These are phyloP conservation scores for Hirtodrosophila cameraria DNA, from an alignment of 2,888 invertebrate genomes.

Conservation along the genomic window DNA sequence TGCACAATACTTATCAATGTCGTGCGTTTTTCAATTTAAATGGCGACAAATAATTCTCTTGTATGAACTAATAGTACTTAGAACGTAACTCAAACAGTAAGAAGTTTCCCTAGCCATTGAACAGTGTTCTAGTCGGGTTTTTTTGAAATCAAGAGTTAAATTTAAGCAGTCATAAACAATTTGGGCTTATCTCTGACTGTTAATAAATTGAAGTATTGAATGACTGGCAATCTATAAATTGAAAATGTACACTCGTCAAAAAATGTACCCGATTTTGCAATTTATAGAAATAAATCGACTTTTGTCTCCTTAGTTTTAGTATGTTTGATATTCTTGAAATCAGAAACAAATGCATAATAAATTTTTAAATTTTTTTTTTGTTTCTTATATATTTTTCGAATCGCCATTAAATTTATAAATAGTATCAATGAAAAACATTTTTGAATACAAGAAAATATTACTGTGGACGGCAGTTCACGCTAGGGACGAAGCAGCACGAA, in stretches of 20 bases:
- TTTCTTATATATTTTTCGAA: too few species aligned
- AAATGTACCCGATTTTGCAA: background rate
- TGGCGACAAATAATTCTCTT: slow-evolving; percentile 17
- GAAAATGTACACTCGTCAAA: background rate
- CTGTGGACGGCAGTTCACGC: too few species aligned
- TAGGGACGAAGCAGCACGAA: too few species aligned
- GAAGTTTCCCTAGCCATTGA: slow-evolving; percentile 3
- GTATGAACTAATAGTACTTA: background rate
- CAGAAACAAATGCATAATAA: too few species aligned
- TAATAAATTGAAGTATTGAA: slow-evolving; percentile 11
- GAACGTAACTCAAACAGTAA: background rate
- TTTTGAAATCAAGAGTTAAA: background rate
- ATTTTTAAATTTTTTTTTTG: too few species aligned
- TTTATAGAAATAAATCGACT: too few species aligned
- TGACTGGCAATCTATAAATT: slow-evolving; percentile 21
- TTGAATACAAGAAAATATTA: too few species aligned
- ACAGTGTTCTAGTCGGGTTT: background rate
- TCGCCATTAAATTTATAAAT: too few species aligned
- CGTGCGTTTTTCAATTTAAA: slow-evolving; percentile 24
- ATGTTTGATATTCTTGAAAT: too few species aligned
- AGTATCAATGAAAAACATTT: too few species aligned
- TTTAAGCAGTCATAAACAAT: slow-evolving; percentile 26
- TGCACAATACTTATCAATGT: slow-evolving; percentile 35
- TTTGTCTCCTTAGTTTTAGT: too few species aligned
- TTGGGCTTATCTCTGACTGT: slow-evolving; percentile 18